Percentiles rank a stretch among this genome's conserved stretches.
phyloP scores from a whole-genome alignment of 2,113 vertebrate species.

The Coturnix japonica region DNA sequence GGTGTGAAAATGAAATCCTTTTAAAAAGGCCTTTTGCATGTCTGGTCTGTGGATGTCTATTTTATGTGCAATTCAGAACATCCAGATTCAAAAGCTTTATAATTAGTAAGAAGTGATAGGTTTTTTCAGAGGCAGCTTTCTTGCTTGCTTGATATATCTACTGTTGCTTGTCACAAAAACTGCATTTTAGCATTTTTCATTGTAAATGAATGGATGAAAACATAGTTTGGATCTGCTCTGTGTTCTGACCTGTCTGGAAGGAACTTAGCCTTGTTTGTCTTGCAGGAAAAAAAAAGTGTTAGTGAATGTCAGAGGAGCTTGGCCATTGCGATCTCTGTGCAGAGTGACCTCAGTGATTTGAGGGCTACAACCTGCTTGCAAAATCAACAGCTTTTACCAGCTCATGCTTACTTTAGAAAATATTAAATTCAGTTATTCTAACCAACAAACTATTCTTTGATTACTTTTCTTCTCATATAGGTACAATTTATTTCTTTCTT shows the following conservation, averaged over 20 bases:
- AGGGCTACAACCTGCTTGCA: background rate
- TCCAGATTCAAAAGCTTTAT: background rate
- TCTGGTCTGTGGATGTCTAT: background rate
- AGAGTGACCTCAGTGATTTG: background rate
- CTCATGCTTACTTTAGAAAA: background rate
- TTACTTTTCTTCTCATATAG: background rate
- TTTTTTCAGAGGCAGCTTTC: background rate
- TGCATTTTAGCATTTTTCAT: background rate
- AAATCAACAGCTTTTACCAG: background rate
- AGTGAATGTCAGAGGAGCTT: background rate
- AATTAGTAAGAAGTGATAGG: rapidly evolving
- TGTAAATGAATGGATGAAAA: background rate
- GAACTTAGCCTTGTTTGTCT: background rate
- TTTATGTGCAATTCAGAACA: background rate
- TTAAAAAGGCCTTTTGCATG: background rate
- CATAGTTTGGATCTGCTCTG: background rate
- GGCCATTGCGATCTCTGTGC: background rate
- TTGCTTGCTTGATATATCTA: background rate
- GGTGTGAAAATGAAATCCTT: background rate
- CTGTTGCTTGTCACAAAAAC: background rate
- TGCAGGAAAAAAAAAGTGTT: background rate
- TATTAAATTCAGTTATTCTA: background rate
- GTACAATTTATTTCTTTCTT: background rate
- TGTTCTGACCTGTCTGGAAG: background rate
- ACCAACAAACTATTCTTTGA: background rate